A percentile compares a stretch with the other conserved stretches of the same genome.
Conservation (phyloP, 2,888 invertebrate genomes). For the Scaptomyza cyrtandrae region DNA sequence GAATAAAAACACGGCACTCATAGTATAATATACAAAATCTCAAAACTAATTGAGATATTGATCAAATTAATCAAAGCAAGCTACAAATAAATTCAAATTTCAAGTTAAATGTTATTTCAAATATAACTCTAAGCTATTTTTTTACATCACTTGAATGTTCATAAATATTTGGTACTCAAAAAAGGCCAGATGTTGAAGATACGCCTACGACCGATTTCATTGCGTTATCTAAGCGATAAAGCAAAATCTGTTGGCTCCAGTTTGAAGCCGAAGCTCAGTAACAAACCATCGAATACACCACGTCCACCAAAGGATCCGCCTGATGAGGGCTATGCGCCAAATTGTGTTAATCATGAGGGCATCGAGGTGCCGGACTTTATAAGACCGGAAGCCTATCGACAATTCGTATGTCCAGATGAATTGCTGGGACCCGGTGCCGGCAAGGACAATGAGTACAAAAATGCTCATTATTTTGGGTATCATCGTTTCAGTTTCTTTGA, state of each 20-base stretch:
- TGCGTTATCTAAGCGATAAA: constrained; percentile 2
- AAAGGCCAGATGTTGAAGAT: constrained; percentile 23
- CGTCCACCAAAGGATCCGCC: constrained; percentile 81
- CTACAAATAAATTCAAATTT: neutral
- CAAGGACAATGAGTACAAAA: constrained; percentile 71
- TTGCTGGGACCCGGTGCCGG: constrained; percentile 77
- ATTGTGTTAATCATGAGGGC: constrained; percentile 55
- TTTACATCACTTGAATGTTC: neutral
- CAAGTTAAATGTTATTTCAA: neutral
- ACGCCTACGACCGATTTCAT: neutral
- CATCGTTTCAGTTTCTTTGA: constrained; percentile 79
- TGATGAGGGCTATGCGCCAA: constrained; percentile 69
- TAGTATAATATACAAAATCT: too few relatives aligned
- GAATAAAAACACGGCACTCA: too few relatives aligned
- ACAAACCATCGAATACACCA: constrained; percentile 60
- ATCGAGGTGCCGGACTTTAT: constrained; percentile 63
- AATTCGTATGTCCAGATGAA: constrained; percentile 61
- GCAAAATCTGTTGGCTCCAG: neutral
- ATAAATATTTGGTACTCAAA: neutral
- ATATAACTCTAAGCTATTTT: neutral
- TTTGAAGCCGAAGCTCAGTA: constrained; percentile 6
- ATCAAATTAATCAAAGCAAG: neutral
- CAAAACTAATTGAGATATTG: neutral
- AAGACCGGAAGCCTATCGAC: constrained; percentile 69
- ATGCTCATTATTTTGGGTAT: constrained; percentile 78